These are phyloP conservation scores for Hemaris fuciformis DNA, from an alignment of 2,888 invertebrate genomes.

Conservation along the genomic window DNA sequence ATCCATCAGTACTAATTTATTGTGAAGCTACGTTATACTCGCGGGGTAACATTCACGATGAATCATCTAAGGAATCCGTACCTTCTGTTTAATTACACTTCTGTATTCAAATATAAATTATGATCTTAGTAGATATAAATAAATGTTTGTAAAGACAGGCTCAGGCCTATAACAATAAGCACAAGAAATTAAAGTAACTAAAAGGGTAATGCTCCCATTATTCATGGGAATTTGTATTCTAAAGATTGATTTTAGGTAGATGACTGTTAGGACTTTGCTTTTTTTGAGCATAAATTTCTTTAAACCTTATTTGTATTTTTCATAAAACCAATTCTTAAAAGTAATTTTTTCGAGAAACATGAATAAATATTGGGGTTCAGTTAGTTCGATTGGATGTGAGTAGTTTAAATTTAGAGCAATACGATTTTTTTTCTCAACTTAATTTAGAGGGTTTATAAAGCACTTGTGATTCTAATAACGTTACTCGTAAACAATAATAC, in stretches of 20 bases:
- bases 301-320: too few species aligned
- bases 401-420: too few species aligned
- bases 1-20: slow-evolving; percentile 46
- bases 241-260: neutral
- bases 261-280: neutral
- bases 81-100: slow-evolving; percentile 20
- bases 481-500: too few species aligned
- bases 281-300: neutral
- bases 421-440: too few species aligned
- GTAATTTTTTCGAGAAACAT: too few species aligned
- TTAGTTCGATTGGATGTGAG: too few species aligned
- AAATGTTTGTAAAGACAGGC: neutral
- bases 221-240: neutral
- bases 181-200: neutral
- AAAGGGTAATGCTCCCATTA: neutral
- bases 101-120: slow-evolving; percentile 21
- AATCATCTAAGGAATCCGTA: slow-evolving; percentile 21
- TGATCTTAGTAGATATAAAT: neutral
- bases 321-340: too few species aligned
- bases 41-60: slow-evolving; percentile 29
- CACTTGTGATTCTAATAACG: too few species aligned
- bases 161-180: neutral
- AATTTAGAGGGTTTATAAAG: too few species aligned
- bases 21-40: slow-evolving; percentile 26
- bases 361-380: too few species aligned